Evolutionary conservation across 1,140 invertebrate genomes (phyloP).

Genomic region (Theocolax elegans): DNA sequence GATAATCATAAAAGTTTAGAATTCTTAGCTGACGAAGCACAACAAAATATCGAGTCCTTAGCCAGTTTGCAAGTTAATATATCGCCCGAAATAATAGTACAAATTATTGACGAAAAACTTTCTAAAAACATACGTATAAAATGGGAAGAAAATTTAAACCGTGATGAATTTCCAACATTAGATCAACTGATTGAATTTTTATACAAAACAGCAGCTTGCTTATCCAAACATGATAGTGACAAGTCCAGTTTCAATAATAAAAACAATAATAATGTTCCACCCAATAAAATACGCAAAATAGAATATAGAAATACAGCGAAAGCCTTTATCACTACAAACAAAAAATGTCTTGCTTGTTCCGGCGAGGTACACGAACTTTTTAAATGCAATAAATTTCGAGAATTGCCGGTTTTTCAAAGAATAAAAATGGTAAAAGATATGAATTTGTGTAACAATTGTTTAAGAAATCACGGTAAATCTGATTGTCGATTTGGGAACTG

Average conservation of each 20-base stretch:
- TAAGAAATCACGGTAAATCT: too few relatives aligned
- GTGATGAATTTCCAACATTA: conserved; percentile 18
- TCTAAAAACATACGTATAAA: conserved; percentile 20
- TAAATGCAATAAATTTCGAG: too few relatives aligned
- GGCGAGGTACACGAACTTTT: too few relatives aligned
- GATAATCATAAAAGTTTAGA: neutral
- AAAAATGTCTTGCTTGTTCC: neutral
- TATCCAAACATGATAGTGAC: neutral
- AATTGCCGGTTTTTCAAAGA: too few relatives aligned
- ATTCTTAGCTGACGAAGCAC: conserved; percentile 28
- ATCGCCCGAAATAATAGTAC: conserved; percentile 17
- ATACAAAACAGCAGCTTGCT: neutral
- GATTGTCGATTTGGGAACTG: too few relatives aligned
- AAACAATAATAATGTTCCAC: conserved; percentile 15
- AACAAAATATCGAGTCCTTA: conserved; percentile 32
- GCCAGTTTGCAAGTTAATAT: conserved; percentile 10
- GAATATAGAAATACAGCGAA: neutral
- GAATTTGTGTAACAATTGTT: too few relatives aligned
- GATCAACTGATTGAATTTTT: conserved; percentile 17
- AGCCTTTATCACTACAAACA: neutral
- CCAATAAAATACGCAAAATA: conserved; percentile 19
- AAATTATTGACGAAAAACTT: conserved; percentile 30
- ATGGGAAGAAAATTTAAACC: conserved; percentile 32
- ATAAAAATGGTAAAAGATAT: too few relatives aligned
- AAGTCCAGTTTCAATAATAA: neutral